Evolutionary conservation across 1,140 invertebrate genomes (phyloP), one percentile per base, ranked within the genome.

Genomic region (Leptopilina boulardi): DNA sequence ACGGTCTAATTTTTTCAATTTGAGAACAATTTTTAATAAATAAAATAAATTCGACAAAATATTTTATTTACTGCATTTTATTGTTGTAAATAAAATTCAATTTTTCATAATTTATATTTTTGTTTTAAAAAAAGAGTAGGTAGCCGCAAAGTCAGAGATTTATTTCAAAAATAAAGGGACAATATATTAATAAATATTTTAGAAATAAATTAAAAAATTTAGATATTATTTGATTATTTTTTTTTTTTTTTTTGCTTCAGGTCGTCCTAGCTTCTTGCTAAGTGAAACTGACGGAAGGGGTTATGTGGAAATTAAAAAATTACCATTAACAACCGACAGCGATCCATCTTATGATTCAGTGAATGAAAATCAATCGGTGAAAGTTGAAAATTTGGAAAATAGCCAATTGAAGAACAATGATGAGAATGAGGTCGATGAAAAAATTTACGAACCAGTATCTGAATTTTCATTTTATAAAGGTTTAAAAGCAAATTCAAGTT

Each of bases 401-500:
- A 51, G 76, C 80, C 70, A 80, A 30, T 19, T 74, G 78, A 75
- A 72, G 79, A 86, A 44, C 72, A 8, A 54, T 21, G 26, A 75
- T 21, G 26, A 75, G 19, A 80, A 70, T 21, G 83, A 79, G 77
- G 81, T 51, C 78, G 70, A 47, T 59, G 10, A 56, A 41, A 74
- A 82, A 74, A 82, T 47, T 18, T 80, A 80, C 71, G 83, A 87
- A 75, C 59, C 79, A 15, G 38, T 75, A 59, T 76, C 47, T 26
- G 77, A 74, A 41, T 47, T 77, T 80, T 80, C 78, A 51, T 71
- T 47, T n/a, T 44, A 76, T 1, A 42, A 76, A 21, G 78, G 44
- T 51, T 72, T 79, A 44, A 77, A 38, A 8, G 82, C 81, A 6
- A 90, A 90, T 71, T 77, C 73, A 23, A 89, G 88, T 81, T 89